phyloP scores from a whole-genome alignment of 37 sponge, comb jelly and placozoan genomes.

The Axinella damicornis region DNA sequence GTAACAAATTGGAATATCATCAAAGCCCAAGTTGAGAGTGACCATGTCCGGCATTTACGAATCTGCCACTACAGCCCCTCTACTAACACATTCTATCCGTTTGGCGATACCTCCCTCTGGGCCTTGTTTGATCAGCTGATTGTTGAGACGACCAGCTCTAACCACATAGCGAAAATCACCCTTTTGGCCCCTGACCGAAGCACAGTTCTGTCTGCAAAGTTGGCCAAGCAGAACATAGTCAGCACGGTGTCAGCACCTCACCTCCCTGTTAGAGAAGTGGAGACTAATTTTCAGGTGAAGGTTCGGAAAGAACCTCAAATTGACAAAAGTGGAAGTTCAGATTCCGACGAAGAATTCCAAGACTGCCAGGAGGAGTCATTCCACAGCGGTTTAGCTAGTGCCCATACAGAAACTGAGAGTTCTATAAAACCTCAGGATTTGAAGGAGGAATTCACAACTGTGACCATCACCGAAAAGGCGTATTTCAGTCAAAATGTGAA shows the following conservation, averaged over 20 bases:
- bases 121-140: slow-evolving; percentile 27
- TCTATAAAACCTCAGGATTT: no score
- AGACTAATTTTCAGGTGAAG: no score
- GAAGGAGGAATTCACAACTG: no score
- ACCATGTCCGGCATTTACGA: not conserved
- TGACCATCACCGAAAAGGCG: no score
- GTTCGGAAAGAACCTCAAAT: no score
- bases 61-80: not conserved
- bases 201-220: not conserved
- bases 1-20: slow-evolving; percentile 3
- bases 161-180: slow-evolving; percentile 11
- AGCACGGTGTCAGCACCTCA: not conserved
- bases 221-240: not conserved
- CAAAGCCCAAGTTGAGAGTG: not conserved
- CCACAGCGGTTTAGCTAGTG: no score
- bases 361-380: no score
- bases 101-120: not conserved
- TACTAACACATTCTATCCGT: slow-evolving; percentile 13
- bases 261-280: not conserved
- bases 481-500: no score
- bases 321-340: no score
- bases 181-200: not conserved
- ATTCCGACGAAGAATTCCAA: no score
- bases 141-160: not conserved
- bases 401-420: no score